A percentile compares a stretch with the other conserved stretches of the same genome.
Conservation (phyloP, 1,140 invertebrate species). For the Aphidius ervi region DNA sequence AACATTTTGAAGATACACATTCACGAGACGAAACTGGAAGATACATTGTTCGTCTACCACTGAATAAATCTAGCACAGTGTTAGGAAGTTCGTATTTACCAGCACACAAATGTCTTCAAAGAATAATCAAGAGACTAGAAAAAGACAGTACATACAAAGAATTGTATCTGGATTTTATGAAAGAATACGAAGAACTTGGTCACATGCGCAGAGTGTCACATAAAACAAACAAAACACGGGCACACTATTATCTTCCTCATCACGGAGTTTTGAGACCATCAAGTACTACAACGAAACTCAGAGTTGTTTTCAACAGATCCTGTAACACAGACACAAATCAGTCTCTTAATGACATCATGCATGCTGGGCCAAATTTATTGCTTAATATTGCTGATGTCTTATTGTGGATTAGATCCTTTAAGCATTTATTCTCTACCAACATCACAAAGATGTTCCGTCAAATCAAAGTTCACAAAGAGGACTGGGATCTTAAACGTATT, state of each 20-base stretch:
- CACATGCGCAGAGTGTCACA: not conserved
- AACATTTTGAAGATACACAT: not conserved
- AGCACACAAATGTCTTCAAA: conserved; percentile 17
- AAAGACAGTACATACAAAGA: not conserved
- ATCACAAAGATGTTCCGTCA: conserved; percentile 25
- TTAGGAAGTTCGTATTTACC: conserved; percentile 28
- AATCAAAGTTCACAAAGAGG: conserved; percentile 22
- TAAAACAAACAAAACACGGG: not conserved
- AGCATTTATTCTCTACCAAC: conserved; percentile 16
- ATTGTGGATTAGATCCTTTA: not conserved
- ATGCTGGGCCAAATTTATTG: conserved; percentile 2
- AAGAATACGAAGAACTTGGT: conserved; percentile 8
- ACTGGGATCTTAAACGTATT: conserved; percentile 33
- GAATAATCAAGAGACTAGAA: not conserved
- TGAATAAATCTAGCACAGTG: not conserved
- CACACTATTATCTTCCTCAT: conserved; percentile 4
- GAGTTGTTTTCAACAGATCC: conserved; percentile 3
- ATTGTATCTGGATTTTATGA: not conserved
- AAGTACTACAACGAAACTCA: not conserved
- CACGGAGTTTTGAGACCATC: not conserved
- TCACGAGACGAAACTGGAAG: not conserved
- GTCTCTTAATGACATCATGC: not conserved
- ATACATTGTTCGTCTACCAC: conserved; percentile 6
- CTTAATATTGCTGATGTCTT: conserved; percentile 3
- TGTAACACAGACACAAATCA: not conserved